Percentiles rank a stretch among this genome's conserved stretches.
Evolutionary conservation across 2,888 invertebrate species (phyloP).

Genomic region (Anoncus sp.): DNA sequence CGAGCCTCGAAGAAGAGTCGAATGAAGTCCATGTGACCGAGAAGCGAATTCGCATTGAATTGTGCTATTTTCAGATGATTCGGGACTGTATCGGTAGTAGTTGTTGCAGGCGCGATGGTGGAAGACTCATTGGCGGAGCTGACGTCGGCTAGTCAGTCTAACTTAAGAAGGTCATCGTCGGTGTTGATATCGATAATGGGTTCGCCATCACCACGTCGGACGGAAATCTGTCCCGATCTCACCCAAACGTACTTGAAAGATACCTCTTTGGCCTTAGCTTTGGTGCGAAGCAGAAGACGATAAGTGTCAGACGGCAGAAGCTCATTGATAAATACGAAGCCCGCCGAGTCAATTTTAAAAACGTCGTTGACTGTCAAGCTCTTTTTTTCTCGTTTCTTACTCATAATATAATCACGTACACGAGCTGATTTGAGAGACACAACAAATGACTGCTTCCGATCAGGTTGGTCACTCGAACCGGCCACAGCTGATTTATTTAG

Average conservation of each 20-base stretch:
- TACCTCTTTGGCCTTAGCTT: too few relatives aligned
- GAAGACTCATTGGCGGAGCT: neutral
- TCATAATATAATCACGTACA: neutral
- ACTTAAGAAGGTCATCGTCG: neutral
- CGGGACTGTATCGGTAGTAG: too few relatives aligned
- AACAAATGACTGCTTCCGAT: neutral
- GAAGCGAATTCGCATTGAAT: too few relatives aligned
- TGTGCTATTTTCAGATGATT: too few relatives aligned
- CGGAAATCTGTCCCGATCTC: neutral
- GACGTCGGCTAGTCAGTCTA: neutral
- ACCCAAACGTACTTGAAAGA: neutral
- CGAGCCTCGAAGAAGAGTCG: neutral
- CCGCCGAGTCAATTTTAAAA: too few relatives aligned
- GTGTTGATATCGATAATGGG: neutral
- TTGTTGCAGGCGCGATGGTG: neutral
- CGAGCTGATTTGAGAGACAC: neutral
- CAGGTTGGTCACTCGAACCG: neutral
- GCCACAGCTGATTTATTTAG: neutral
- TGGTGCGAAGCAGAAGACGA: too few relatives aligned
- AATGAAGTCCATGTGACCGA: neutral
- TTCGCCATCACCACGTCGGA: neutral
- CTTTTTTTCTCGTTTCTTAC: neutral
- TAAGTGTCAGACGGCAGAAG: too few relatives aligned
- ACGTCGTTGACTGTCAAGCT: neutral
- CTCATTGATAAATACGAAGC: too few relatives aligned